Base-by-base conservation (phyloP, 2,797 vertebrate genomes). In the Darevskia mixta region DNA sequence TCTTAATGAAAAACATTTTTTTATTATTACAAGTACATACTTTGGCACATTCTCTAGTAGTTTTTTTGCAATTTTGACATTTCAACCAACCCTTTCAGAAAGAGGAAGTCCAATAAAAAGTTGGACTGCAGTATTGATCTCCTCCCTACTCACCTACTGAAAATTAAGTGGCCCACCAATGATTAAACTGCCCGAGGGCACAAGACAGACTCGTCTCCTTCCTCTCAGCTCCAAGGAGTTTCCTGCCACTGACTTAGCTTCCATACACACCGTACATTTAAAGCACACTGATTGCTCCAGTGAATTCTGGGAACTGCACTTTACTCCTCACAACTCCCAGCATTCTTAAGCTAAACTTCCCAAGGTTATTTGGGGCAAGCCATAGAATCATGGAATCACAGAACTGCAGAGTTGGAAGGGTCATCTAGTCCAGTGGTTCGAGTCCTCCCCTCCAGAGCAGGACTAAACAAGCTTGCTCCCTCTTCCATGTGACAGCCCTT, bases 31-130 rank as follows among this genome's bases (percentile, higher is more conserved):
- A 90, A 92, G 86, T 89, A 88, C 64, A 91, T 89, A 92, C 86
- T 91, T 93, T 3, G 0, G 45, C 86, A 95, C 64, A 91, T 90
- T 90, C 79, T 90, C 86, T 90, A 81, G 82, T 85, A 94, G 90
- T 64, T 95, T 95, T 95, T 95, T 96, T 90, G 91, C 89, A 94
- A 67, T 89, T 95, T 95, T 96, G 93, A 94, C 88, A 92, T 95
- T 95, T 95, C 90, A 96, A 35, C 72, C 90, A 94, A 94, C 92
- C 78, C 45, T 92, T 67, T 58, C 90, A 93, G 75, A 81, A 93
- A 82, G 38, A 88, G 86, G 78, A 94, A 94, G 89, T 84, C 61
- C 91, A 84, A 87, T 0, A 91, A 94, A 66, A 91, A 93, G 9
- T 27, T 86, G 66, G 94, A 79, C 5, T 83, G 20, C 17, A 87